A percentile compares a stretch with the other conserved stretches of the same genome.
Conservation (phyloP, 2,113 vertebrate species). For the Boulengeromyrus knoepffleri region DNA sequence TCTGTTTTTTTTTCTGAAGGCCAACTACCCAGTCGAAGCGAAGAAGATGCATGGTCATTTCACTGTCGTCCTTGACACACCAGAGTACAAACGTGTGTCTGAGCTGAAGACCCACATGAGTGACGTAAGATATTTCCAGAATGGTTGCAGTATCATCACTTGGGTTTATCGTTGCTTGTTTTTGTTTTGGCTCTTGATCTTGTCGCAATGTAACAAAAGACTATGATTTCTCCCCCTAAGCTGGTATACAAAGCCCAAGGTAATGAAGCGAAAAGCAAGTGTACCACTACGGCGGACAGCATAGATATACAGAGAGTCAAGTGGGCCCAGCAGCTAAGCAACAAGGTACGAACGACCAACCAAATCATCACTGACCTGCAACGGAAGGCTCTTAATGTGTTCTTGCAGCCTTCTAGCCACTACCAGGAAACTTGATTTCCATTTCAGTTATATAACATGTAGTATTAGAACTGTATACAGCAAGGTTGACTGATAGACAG, state of each 20-base stretch:
- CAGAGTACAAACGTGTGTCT: conserved; percentile 79
- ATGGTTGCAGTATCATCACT: neutral
- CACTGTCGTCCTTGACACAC: conserved; percentile 82
- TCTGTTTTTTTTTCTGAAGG: conserved; percentile 50
- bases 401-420: neutral
- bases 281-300: conserved; percentile 67
- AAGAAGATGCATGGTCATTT: conserved; percentile 80
- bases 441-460: neutral
- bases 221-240: conserved; percentile 46
- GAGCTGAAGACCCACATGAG: conserved; percentile 93
- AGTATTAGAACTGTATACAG: neutral
- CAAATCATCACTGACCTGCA: neutral
- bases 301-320: conserved; percentile 83
- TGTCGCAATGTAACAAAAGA: neutral
- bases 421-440: neutral
- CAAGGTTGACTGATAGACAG: neutral
- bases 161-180: neutral
- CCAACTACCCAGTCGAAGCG: conserved; percentile 71
- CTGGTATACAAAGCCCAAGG: conserved; percentile 82
- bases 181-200: neutral
- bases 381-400: neutral
- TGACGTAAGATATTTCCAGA: conserved; percentile 53
- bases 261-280: conserved; percentile 75
- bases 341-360: conserved; percentile 60
- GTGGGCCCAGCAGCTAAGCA: conserved; percentile 83